Base-by-base conservation (phyloP, 53 echinoderm and acorn worm genomes). In the Paracentrotus lividus region DNA sequence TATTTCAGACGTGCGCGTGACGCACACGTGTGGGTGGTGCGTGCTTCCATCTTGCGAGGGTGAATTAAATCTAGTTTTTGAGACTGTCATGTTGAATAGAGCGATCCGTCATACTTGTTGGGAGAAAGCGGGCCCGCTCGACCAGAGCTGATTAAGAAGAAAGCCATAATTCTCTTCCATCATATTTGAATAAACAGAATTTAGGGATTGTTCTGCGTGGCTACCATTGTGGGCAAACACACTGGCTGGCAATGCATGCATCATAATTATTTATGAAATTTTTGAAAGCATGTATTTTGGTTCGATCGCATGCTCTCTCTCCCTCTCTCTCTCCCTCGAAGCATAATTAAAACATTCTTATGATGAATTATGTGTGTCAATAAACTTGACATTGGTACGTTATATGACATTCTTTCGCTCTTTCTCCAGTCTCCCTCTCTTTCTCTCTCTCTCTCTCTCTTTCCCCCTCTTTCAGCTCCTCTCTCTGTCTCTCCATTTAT, bases 141-240 rank as follows among this genome's bases (percentile, higher is more conserved):
- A 66, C 47, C 16, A 8, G 47, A 42, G 64, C 43, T 51, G 51
- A 90, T 90, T 90, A 90, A 90, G 51, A 44, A 90, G 64, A 36
- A 57, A 88, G 88, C 26, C 54, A 88, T 88, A 88, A 88, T 88
- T 88, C 88, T 88, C 88, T 44, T 90, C 66, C 61, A 90, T 90
- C 90, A 90, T 90, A 90, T 90, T 90, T 90, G 88, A 88, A 88
- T 55, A 88, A 88, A 88, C 88, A 88, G 31, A 88, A 55, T 88
- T 56, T 88, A 33, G 54, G 27, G 88, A 38, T 55, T 57, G 38
- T 55, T 38, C 33, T 88, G 52, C 36, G 34, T 36, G 38, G 51
- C 33, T 88, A 55, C 54, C 26, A 49, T 57, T 72, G 16, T 72
- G 72, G 72, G 72, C 36, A 72, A 72, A 51, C 47, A 29, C 49